Evolutionary conservation across 2,113 vertebrate species (phyloP), one percentile per base, ranked within the genome.

Genomic region (Sander vitreus): DNA sequence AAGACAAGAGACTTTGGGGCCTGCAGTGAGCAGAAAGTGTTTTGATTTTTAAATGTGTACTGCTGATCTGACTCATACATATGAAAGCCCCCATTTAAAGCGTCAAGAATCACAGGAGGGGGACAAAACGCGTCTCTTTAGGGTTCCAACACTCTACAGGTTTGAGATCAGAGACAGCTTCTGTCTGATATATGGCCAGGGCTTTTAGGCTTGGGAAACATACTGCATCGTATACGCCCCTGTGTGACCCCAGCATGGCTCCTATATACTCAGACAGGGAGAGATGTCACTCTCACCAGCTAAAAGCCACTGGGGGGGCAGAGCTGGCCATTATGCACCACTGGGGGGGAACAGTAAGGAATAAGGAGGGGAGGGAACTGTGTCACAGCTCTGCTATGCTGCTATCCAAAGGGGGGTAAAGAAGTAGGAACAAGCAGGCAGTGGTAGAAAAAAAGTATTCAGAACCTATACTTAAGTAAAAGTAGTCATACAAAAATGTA

Each of bases 51-150:
- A 92, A 91, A 93, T 91, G 85, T 81, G 85, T 71, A 55, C 87
- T 65, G 86, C 87, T 88, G 89, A 84, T 92, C 81, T 92, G 92
- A 94, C 87, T 94, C 92, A 93, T 89, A 58, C 87, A 93, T 92
- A 93, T 91, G 86, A 93, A 92, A 94, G 89, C 51, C 72, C 50
- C 78, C 85, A 90, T 91, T 91, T 91, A 85, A 90, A 91, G 89
- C 43, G 30, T 51, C 50, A 77, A 88, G 77, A 92, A 67, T 83
- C 85, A 76, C 82, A 83, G 87, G 81, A 80, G 90, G 86, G 76
- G 71, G 81, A 83, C 71, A 54, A 66, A 89, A 87, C 76, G 27
- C 0, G 80, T 83, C 91, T 91, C 92, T 78, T 80, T 75, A 70
- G 90, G 84, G 78, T 91, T 86, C 64, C 78, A 87, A 81, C 80